Evolutionary conservation across 2,797 vertebrate genomes (phyloP).

Genomic region (Florisuga fusca): DNA sequence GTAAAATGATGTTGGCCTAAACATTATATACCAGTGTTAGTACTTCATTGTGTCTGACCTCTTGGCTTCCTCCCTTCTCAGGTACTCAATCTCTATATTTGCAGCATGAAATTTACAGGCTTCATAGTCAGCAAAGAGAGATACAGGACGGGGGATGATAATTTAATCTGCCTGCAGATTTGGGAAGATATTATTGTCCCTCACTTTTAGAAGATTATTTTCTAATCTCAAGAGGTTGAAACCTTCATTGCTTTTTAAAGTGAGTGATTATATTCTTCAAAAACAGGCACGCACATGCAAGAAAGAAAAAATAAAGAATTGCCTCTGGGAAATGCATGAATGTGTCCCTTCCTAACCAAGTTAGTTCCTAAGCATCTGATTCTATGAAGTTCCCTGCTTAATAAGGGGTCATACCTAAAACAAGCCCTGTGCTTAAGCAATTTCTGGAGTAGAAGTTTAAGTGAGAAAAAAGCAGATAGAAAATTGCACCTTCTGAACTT

Average conservation of each 20-base stretch:
- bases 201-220: conserved; percentile 23
- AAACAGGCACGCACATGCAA: neutral
- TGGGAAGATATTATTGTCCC: neutral
- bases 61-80: neutral
- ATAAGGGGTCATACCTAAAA: neutral
- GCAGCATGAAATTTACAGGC: neutral
- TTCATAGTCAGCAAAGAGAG: neutral
- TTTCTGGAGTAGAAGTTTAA: neutral
- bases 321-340: neutral
- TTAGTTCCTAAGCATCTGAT: neutral
- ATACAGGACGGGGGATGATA: neutral
- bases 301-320: neutral
- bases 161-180: neutral
- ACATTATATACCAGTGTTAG: neutral
- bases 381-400: neutral
- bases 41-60: neutral
- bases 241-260: neutral
- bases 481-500: neutral
- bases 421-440: neutral
- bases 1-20: neutral
- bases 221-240: neutral
- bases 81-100: neutral
- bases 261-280: neutral
- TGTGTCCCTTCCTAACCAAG: neutral
- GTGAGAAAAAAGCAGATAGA: neutral